Conservation (phyloP, 30 jellyfish, hydroid and myxozoan genomes). For the Hydractinia symbiolongicarpus region DNA sequence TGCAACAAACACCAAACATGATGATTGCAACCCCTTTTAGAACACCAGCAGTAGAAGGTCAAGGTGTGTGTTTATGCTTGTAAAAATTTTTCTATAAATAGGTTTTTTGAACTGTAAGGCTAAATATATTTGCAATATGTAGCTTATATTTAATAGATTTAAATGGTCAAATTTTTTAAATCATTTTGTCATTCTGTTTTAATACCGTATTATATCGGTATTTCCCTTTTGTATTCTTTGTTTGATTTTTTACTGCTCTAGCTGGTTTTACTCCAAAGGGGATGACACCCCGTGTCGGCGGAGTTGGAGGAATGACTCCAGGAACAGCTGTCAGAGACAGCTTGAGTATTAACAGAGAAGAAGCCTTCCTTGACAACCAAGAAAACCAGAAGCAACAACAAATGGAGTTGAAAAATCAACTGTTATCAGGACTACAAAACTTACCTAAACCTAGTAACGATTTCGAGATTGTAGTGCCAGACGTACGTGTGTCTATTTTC, state of each 20-base stretch:
- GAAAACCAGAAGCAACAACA: conserved; percentile 33
- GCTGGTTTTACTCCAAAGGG: conserved; percentile 87
- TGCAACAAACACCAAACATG: conserved; percentile 84
- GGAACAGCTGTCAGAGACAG: conserved; percentile 71
- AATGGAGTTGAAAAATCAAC: conserved; percentile 43
- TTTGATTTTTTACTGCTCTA: neutral
- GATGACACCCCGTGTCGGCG: conserved; percentile 60
- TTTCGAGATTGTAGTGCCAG: conserved; percentile 82
- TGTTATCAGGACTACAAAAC: conserved; percentile 64
- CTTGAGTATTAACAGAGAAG: conserved; percentile 72
- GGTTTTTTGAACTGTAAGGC: too few species aligned
- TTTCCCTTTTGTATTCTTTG: too few species aligned
- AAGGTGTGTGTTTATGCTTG: conserved; percentile 31
- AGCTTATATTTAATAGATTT: too few species aligned
- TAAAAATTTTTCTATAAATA: too few species aligned
- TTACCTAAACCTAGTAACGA: conserved; percentile 84
- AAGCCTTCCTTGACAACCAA: conserved; percentile 44
- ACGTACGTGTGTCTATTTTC: conserved; percentile 33
- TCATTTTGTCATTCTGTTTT: too few species aligned
- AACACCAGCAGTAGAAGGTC: conserved; percentile 81
- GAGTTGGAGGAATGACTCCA: conserved; percentile 63
- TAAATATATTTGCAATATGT: too few species aligned
- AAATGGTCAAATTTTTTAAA: too few species aligned
- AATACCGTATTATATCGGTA: too few species aligned
- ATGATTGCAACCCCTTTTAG: conserved; percentile 83